phyloP scores from a whole-genome alignment of 1,140 invertebrate species.

The Heliconius hewitsoni region DNA sequence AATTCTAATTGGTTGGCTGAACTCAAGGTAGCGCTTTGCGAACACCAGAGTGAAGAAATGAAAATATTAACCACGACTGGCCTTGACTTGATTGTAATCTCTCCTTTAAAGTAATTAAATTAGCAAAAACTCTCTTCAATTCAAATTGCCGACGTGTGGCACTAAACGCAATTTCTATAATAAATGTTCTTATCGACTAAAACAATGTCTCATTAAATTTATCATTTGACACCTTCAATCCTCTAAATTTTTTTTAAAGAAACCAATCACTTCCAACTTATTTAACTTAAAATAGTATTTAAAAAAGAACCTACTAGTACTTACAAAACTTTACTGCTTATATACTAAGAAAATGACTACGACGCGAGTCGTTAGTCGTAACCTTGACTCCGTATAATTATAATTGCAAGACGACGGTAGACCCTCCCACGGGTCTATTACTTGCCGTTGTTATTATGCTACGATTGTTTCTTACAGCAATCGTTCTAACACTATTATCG shows the following conservation, averaged over 20 bases:
- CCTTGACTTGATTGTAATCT: too few species aligned
- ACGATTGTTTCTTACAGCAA: constrained; percentile 36
- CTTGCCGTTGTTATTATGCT: constrained; percentile 44
- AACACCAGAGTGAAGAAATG: too few species aligned
- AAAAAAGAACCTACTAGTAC: not conserved
- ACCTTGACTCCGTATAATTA: constrained; percentile 57
- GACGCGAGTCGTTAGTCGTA: constrained; percentile 25
- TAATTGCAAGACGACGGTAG: constrained; percentile 45
- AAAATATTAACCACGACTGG: too few species aligned
- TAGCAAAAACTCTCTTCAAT: too few species aligned
- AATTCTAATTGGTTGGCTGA: too few species aligned
- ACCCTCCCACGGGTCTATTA: constrained; percentile 54
- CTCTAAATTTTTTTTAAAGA: not conserved
- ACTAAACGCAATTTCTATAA: too few species aligned
- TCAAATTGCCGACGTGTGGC: too few species aligned
- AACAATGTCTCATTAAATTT: too few species aligned
- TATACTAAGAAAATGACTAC: not conserved
- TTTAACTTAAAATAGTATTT: not conserved
- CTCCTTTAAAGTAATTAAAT: too few species aligned
- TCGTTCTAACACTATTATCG: constrained; percentile 34
- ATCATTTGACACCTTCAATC: too few species aligned
- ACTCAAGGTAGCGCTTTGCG: too few species aligned
- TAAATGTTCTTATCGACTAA: too few species aligned
- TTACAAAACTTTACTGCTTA: not conserved
- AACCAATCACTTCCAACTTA: not conserved